These are phyloP conservation scores for Toxonevra muliebris DNA, from an alignment of 2,888 invertebrate genomes.

Conservation along the genomic window DNA sequence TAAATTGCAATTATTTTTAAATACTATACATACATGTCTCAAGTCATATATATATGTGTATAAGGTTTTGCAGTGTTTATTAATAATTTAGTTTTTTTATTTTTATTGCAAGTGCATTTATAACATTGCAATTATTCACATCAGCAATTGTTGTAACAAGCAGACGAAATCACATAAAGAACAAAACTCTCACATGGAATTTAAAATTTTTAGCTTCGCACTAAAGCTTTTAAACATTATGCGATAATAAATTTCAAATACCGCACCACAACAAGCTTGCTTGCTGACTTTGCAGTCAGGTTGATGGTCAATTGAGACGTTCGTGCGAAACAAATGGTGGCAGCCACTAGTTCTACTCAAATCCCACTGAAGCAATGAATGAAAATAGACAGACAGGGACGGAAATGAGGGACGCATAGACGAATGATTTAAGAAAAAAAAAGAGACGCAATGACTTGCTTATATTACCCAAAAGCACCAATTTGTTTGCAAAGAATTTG, in stretches of 20 bases:
- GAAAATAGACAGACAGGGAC: constrained; percentile 2
- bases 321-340: constrained; percentile 12
- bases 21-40: constrained; percentile 1
- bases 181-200: constrained; percentile 7
- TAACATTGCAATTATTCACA: neutral
- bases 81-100: no score
- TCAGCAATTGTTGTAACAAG: no score
- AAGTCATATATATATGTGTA: neutral
- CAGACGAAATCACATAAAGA: no score
- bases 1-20: no score
- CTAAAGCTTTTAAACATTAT: constrained; percentile 26
- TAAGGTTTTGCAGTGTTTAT: no score
- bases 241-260: constrained; percentile 28
- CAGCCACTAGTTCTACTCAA: neutral
- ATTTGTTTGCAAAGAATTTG: no score
- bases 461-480: no score
- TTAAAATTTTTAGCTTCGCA: constrained; percentile 19
- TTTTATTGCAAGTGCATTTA: no score
- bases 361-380: neutral
- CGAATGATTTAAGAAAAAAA: no score
- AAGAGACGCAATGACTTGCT: no score
- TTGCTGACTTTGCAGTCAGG: neutral
- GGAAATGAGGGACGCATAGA: neutral
- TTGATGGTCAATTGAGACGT: constrained; percentile 27
- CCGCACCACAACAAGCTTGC: no score